Percentiles rank a stretch among this genome's conserved stretches.
These are phyloP conservation scores for Tortrix viridana DNA, from an alignment of 2,888 invertebrate species.

Conservation along the genomic window DNA sequence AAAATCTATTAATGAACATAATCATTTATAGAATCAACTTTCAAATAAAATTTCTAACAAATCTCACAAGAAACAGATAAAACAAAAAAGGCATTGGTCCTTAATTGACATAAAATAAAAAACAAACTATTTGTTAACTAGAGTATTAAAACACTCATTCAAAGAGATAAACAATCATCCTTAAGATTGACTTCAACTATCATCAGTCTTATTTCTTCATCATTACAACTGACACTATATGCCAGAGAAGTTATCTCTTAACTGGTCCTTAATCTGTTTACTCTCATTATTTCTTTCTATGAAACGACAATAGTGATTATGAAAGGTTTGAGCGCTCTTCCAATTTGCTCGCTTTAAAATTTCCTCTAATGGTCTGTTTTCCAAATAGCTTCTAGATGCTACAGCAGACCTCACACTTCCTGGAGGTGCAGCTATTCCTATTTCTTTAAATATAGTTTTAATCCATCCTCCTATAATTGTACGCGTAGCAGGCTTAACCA, in stretches of 20 bases:
- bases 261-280: neutral
- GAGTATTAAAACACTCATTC: neutral
- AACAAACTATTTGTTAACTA: neutral
- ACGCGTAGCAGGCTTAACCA: neutral
- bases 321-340: neutral
- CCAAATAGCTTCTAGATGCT: neutral
- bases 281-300: neutral
- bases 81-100: neutral
- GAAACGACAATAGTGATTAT: conserved; percentile 1
- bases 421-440: neutral
- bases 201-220: neutral
- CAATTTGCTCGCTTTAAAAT: conserved; percentile 6
- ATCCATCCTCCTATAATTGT: conserved; percentile 15
- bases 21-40: neutral
- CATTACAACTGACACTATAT: neutral
- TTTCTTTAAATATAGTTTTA: conserved; percentile 8
- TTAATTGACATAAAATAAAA: no score
- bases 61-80: neutral
- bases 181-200: no score
- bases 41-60: no score
- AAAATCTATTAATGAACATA: neutral
- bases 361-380: conserved; percentile 1
- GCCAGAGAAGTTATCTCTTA: neutral
- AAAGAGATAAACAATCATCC: neutral
- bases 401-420: conserved; percentile 9